Conservation (phyloP, 2,113 vertebrate species). For the Butorides virescens region DNA sequence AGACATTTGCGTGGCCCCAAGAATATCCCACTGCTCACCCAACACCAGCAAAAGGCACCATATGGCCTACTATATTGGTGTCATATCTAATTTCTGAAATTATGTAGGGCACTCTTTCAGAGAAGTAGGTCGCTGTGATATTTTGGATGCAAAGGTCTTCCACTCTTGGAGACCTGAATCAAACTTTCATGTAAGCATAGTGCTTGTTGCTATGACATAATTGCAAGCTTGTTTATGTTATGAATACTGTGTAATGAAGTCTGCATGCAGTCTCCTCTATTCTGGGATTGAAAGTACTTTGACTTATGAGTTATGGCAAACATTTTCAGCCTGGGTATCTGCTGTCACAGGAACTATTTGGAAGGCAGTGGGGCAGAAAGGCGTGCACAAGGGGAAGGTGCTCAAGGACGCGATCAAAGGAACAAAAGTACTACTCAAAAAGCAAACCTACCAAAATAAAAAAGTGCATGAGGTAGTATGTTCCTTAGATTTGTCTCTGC, state of each 20-base stretch:
- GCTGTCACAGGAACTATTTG: slow-evolving; percentile 26
- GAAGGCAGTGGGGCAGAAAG: slow-evolving; percentile 20
- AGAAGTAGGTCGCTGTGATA: slow-evolving; percentile 60
- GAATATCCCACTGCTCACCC: slow-evolving; percentile 55
- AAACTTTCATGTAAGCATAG: slow-evolving; percentile 43
- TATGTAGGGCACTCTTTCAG: slow-evolving; percentile 54
- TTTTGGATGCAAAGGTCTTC: slow-evolving; percentile 65
- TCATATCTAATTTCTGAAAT: slow-evolving; percentile 65
- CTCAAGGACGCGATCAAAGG: slow-evolving; percentile 30
- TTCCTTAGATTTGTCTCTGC: neutral
- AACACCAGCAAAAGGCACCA: slow-evolving; percentile 61
- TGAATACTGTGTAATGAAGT: slow-evolving; percentile 50
- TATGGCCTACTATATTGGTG: slow-evolving; percentile 60
- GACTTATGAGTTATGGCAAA: slow-evolving; percentile 62
- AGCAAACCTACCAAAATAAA: neutral
- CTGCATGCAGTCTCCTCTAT: slow-evolving; percentile 50
- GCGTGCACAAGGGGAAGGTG: neutral
- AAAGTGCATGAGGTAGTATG: neutral
- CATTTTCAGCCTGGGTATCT: slow-evolving; percentile 60
- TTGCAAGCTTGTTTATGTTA: slow-evolving; percentile 57
- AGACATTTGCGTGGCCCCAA: slow-evolving; percentile 32
- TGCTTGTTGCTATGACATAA: slow-evolving; percentile 70
- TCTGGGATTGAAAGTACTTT: slow-evolving; percentile 62
- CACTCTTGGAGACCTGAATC: slow-evolving; percentile 55
- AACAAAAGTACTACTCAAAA: neutral